A percentile compares a stretch with the other conserved stretches of the same genome.
Conservation (phyloP, 2,113 vertebrate genomes). For the Chionomys nivalis region DNA sequence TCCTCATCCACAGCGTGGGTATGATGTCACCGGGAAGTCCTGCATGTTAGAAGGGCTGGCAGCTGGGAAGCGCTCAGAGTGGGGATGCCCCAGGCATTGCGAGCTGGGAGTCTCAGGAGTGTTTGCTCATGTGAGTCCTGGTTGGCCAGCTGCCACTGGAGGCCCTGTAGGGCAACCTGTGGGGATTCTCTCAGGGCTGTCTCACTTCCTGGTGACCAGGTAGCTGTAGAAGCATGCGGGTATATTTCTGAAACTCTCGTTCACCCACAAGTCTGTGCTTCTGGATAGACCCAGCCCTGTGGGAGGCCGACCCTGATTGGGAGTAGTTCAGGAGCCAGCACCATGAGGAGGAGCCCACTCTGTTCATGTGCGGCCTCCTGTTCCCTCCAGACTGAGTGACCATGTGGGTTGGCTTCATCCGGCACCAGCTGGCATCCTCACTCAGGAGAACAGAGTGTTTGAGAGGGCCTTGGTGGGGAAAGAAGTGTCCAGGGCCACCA, state of each 20-base stretch:
- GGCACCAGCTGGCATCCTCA: neutral
- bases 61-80: neutral
- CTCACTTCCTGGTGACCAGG: fast-evolving
- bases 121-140: fast-evolving
- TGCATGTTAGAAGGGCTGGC: fast-evolving
- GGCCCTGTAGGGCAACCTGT: neutral
- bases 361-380: neutral
- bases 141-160: neutral
- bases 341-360: neutral
- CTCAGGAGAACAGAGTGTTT: neutral
- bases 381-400: neutral
- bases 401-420: neutral
- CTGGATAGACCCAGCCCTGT: too few species aligned
- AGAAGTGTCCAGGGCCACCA: neutral
- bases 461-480: neutral
- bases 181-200: neutral
- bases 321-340: neutral
- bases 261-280: fast-evolving
- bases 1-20: neutral
- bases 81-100: neutral
- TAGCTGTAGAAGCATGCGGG: neutral
- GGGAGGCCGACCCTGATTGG: too few species aligned
- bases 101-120: neutral
- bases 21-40: fast-evolving
- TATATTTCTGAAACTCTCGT: neutral